phyloP scores from a whole-genome alignment of 53 echinoderm and acorn worm genomes.

The Arbacia lixula region DNA sequence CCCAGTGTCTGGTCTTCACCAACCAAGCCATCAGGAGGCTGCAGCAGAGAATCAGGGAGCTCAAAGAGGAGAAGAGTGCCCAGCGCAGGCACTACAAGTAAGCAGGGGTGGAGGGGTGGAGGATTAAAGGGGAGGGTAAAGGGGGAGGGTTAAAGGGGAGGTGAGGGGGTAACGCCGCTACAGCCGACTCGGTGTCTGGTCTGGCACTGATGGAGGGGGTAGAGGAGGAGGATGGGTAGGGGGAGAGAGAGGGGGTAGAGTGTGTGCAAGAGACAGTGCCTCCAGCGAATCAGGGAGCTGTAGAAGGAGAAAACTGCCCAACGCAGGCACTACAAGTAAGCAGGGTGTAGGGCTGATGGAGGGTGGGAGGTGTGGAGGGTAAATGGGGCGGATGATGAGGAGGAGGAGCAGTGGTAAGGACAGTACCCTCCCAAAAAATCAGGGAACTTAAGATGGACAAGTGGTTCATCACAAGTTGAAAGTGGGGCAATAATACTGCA shows the following conservation, averaged over 20 bases:
- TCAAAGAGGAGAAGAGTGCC: slow-evolving; percentile 90
- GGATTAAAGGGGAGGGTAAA: not conserved
- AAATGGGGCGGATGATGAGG: not conserved
- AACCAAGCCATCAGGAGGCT: slow-evolving; percentile 75
- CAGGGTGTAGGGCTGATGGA: not conserved
- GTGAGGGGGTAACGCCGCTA: not conserved
- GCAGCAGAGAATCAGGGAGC: slow-evolving; percentile 84
- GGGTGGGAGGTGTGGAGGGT: not conserved
- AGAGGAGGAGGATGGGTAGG: not conserved
- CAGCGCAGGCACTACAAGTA: slow-evolving; percentile 96
- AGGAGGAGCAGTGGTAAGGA: no score
- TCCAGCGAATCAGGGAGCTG: slow-evolving; percentile 85
- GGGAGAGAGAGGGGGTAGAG: not conserved
- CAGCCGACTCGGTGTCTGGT: not conserved
- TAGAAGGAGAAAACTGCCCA: slow-evolving; percentile 93
- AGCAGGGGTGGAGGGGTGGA: not conserved
- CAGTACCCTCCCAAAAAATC: no score
- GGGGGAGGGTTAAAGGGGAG: not conserved
- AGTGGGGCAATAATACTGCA: no score
- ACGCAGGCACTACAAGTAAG: slow-evolving; percentile 94
- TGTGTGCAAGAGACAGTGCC: no score
- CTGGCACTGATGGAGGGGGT: not conserved
- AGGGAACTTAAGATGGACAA: slow-evolving; percentile 92
- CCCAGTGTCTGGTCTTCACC: slow-evolving; percentile 85
- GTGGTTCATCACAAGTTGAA: no score